Evolutionary conservation across 2,797 vertebrate genomes (phyloP).

Genomic region (Cyclura pinguis): DNA sequence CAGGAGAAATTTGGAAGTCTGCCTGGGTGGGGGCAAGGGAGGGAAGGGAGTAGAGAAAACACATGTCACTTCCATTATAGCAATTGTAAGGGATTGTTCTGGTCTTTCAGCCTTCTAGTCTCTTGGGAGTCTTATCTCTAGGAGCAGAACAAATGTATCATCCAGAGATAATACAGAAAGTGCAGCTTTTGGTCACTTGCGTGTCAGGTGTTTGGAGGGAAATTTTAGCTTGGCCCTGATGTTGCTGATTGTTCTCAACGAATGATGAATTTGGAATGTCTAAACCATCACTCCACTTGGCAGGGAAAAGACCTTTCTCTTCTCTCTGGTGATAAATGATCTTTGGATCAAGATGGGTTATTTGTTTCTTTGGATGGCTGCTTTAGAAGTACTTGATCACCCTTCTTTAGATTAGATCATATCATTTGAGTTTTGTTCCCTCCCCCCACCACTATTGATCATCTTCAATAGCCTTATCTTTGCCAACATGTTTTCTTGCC

Average conservation of each 20-base stretch:
- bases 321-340: constrained; percentile 39
- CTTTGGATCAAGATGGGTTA: constrained; percentile 22
- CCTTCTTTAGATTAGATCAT: constrained; percentile 41
- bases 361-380: constrained; percentile 38
- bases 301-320: constrained; percentile 38
- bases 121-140: neutral
- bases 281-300: constrained; percentile 37
- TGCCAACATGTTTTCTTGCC: neutral
- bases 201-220: constrained; percentile 14
- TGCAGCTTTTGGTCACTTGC: constrained; percentile 24
- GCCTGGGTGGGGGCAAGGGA: neutral
- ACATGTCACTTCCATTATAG: constrained; percentile 3
- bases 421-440: neutral
- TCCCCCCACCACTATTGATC: neutral
- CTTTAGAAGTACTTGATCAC: constrained; percentile 11
- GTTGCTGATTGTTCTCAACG: neutral
- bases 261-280: constrained; percentile 33
- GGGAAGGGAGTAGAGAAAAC: neutral
- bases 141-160: neutral
- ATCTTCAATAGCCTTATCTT: neutral
- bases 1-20: constrained; percentile 23
- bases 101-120: constrained; percentile 13
- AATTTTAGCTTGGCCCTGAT: constrained; percentile 24
- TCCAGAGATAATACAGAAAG: constrained; percentile 5
- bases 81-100: constrained; percentile 5